phyloP scores from a whole-genome alignment of 2,888 invertebrate genomes.

The Agrotis exclamationis region DNA sequence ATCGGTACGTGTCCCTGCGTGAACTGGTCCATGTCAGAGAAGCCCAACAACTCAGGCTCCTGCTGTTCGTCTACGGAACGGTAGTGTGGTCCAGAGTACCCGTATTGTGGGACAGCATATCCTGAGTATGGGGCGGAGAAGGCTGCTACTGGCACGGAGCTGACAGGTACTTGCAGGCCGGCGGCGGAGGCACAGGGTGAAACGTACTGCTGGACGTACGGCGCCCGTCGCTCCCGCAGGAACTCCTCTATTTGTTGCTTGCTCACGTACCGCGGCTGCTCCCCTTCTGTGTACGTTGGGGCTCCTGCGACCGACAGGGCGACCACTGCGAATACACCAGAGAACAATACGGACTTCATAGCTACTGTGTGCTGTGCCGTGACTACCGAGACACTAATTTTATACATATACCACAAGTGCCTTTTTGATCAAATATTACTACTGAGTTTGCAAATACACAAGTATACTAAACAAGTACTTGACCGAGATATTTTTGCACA shows the following conservation, averaged over 20 bases:
- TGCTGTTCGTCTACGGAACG: slow-evolving; percentile 69
- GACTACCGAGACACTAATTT: slow-evolving; percentile 75
- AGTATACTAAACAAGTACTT: slow-evolving; percentile 66
- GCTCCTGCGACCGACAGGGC: slow-evolving; percentile 65
- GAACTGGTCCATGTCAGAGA: slow-evolving; percentile 78
- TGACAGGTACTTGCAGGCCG: slow-evolving; percentile 58
- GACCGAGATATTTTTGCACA: slow-evolving; percentile 78
- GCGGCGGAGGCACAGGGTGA: slow-evolving; percentile 78
- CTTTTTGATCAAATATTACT: slow-evolving; percentile 67
- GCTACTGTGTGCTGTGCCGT: slow-evolving; percentile 70
- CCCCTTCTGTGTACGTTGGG: slow-evolving; percentile 68
- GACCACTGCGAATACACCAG: slow-evolving; percentile 68
- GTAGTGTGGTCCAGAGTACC: slow-evolving; percentile 73
- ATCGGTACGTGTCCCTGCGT: slow-evolving; percentile 75
- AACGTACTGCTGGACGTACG: slow-evolving; percentile 66
- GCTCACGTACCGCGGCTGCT: slow-evolving; percentile 56
- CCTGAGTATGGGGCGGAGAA: slow-evolving; percentile 61
- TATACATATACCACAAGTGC: slow-evolving; percentile 75
- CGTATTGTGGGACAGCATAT: slow-evolving; percentile 65
- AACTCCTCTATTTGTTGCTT: slow-evolving; percentile 62
- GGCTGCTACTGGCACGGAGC: slow-evolving; percentile 65
- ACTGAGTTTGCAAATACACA: slow-evolving; percentile 75
- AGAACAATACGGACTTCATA: slow-evolving; percentile 77
- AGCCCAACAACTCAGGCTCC: slow-evolving; percentile 76
- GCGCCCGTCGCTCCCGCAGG: slow-evolving; percentile 72